A percentile compares a stretch with the other conserved stretches of the same genome.
Conservation (phyloP, 2,113 vertebrate species). For the Pollachius pollachius region DNA sequence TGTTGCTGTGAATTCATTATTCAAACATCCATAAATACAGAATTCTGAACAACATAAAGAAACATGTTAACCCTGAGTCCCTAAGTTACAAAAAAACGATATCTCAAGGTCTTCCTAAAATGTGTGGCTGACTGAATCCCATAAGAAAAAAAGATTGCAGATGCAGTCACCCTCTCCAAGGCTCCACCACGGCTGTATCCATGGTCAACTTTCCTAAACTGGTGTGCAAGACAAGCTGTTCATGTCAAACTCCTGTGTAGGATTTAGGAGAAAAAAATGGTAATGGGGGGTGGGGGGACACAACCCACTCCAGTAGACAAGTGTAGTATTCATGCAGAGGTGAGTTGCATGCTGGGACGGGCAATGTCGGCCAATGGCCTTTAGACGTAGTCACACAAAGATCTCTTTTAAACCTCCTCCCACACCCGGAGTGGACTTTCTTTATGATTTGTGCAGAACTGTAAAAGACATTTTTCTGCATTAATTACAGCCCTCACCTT, state of each 20-base stretch:
- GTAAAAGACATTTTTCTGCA: constrained; percentile 75
- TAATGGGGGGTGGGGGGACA: constrained; percentile 50
- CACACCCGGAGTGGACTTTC: constrained; percentile 67
- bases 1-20: background rate
- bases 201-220: constrained; percentile 27
- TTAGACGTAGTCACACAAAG: constrained; percentile 72
- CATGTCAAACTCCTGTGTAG: constrained; percentile 61
- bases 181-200: constrained; percentile 19
- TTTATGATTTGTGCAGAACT: constrained; percentile 69
- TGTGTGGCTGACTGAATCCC: constrained; percentile 32
- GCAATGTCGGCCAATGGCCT: constrained; percentile 65
- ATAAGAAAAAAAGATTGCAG: constrained; percentile 12
- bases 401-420: constrained; percentile 73
- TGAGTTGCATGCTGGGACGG: constrained; percentile 76
- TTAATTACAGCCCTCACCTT: constrained; percentile 64
- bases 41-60: background rate
- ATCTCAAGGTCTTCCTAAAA: constrained; percentile 11
- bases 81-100: too few relatives aligned
- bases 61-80: background rate
- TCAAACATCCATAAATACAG: too few relatives aligned
- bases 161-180: constrained; percentile 13
- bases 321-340: constrained; percentile 74
- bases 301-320: constrained; percentile 75
- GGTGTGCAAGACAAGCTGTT: constrained; percentile 38
- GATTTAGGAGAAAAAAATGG: constrained; percentile 24